phyloP scores from a whole-genome alignment of 2,888 invertebrate species.

The Ophion ellenae region DNA sequence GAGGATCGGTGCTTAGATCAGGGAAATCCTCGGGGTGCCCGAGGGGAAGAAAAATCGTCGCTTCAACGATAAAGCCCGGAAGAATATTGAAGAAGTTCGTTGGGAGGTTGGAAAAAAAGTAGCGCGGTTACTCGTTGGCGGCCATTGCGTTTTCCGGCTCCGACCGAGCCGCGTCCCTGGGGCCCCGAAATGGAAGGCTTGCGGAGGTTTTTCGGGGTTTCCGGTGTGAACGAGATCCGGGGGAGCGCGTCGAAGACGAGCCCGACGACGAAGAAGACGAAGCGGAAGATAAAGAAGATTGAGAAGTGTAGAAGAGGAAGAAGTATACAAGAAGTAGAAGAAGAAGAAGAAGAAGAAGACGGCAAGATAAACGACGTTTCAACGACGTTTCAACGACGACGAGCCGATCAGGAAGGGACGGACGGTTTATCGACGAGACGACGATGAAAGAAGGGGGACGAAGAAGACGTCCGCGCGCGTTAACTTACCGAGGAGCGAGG shows the following conservation, averaged over 20 bases:
- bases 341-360: slow-evolving; percentile 50
- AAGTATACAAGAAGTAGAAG: slow-evolving; percentile 34
- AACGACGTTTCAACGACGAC: slow-evolving; percentile 23
- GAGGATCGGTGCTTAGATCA: no score
- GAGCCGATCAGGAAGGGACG: slow-evolving; percentile 31
- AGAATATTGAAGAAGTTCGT: neutral
- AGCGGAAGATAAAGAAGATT: slow-evolving; percentile 30
- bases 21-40: neutral
- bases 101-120: neutral
- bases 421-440: slow-evolving; percentile 33
- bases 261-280: slow-evolving; percentile 21
- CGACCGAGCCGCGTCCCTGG: neutral
- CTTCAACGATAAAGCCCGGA: neutral
- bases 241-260: slow-evolving; percentile 36
- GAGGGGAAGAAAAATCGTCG: neutral
- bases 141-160: neutral
- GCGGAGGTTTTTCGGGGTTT: neutral
- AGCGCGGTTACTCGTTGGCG: neutral
- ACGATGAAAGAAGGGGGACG: slow-evolving; percentile 36
- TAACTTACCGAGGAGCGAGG: slow-evolving; percentile 95
- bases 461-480: slow-evolving; percentile 68
- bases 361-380: slow-evolving; percentile 19
- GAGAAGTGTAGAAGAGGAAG: slow-evolving; percentile 39
- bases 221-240: neutral
- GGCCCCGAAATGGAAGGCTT: neutral